phyloP scores from a whole-genome alignment of 2,113 vertebrate genomes.

The Peromyscus polionotus region DNA sequence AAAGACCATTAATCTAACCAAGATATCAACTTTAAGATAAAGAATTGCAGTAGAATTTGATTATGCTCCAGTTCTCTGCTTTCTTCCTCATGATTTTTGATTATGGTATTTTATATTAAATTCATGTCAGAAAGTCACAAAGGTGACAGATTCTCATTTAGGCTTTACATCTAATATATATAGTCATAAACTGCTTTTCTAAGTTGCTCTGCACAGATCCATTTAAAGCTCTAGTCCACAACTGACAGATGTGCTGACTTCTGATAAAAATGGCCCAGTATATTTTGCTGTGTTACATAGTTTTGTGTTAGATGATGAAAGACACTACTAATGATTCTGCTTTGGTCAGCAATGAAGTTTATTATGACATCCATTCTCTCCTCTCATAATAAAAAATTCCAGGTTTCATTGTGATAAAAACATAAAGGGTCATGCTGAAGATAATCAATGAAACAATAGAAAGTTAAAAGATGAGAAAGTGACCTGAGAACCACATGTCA shows the following conservation, averaged over 20 bases:
- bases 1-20: constrained; percentile 57
- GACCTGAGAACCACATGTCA: neutral
- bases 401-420: constrained; percentile 42
- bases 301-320: constrained; percentile 65
- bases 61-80: constrained; percentile 19
- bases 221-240: constrained; percentile 37
- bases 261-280: constrained; percentile 40
- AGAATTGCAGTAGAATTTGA: constrained; percentile 39
- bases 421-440: constrained; percentile 13
- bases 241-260: constrained; percentile 56
- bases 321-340: neutral
- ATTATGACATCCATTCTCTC: constrained; percentile 39
- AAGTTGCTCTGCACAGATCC: constrained; percentile 57
- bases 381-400: constrained; percentile 29
- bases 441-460: constrained; percentile 34
- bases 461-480: neutral
- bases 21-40: constrained; percentile 58
- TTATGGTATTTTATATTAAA: constrained; percentile 63
- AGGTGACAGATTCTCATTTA: constrained; percentile 61
- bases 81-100: constrained; percentile 51
- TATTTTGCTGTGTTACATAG: constrained; percentile 49
- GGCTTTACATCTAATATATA: constrained; percentile 50
- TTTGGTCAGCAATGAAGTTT: constrained; percentile 60
- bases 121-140: constrained; percentile 61
- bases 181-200: constrained; percentile 68